A percentile compares a stretch with the other conserved stretches of the same genome.
Evolutionary conservation across 2,888 invertebrate species (phyloP).

Genomic region (Parnassius mnemosyne): DNA sequence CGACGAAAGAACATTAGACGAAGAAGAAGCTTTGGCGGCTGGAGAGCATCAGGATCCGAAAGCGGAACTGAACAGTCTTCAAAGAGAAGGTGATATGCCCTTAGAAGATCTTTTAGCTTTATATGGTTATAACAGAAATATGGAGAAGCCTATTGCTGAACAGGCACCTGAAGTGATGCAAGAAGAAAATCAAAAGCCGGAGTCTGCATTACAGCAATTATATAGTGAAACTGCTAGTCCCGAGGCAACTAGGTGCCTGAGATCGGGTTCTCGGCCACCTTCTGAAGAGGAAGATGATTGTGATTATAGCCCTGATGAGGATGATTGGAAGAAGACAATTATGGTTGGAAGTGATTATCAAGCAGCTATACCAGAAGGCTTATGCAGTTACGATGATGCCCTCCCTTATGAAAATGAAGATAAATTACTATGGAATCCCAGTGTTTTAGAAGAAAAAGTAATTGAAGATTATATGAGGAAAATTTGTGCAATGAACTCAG

Average conservation of each 20-base stretch:
- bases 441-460: slow-evolving; percentile 84
- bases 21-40: slow-evolving; percentile 97
- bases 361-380: slow-evolving; percentile 94
- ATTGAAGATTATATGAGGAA: slow-evolving; percentile 91
- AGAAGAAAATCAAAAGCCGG: slow-evolving; percentile 66
- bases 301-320: slow-evolving; percentile 91
- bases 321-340: slow-evolving; percentile 95
- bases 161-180: slow-evolving; percentile 58
- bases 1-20: slow-evolving; percentile 97
- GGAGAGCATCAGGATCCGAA: slow-evolving; percentile 91
- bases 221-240: slow-evolving; percentile 64
- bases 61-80: slow-evolving; percentile 93
- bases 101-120: slow-evolving; percentile 94
- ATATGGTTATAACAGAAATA: slow-evolving; percentile 86
- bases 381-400: slow-evolving; percentile 96
- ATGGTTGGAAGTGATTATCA: slow-evolving; percentile 98
- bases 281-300: slow-evolving; percentile 92
- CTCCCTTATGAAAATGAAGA: slow-evolving; percentile 97
- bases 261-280: slow-evolving; percentile 85
- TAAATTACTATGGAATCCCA: slow-evolving; percentile 95
- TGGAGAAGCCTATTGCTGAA: slow-evolving; percentile 63
- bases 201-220: slow-evolving; percentile 72
- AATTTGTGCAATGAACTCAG: slow-evolving; percentile 74
- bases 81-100: slow-evolving; percentile 98
- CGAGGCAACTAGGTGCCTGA: slow-evolving; percentile 69